Evolutionary conservation across 2,113 vertebrate species (phyloP), one percentile per base, ranked within the genome.

Genomic region (Psittacara wagleri): DNA sequence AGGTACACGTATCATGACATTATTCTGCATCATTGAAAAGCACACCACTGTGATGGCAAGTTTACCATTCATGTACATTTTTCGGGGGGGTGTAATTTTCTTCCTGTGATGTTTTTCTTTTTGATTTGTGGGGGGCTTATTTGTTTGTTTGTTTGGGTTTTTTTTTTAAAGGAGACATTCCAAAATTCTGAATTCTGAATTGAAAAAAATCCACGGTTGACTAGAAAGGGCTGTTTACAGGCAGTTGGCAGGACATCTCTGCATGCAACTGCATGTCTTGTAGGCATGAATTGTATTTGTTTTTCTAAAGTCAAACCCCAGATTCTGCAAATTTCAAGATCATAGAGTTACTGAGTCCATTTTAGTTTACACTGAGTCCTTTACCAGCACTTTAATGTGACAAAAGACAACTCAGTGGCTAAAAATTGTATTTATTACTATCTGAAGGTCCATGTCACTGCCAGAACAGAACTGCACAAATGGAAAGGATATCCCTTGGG

Each of bases 61-160:
- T 88, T 87, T 80, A 92, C 68, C 67, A 73, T 66, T 84, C 75
- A 11, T 67, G 67, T 92, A 44, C 44, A 63, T 94, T 96, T 94
- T 29, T 13, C 18, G 4, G 11, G 43, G 2, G 0, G 33, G 68
- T 78, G 89, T 24, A 6, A 7, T 72, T 72, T 82, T 77, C 19
- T 86, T n/a, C 39, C 19, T 55, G 3, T 57, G 11, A 14, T 74
- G 28, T 27, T 52, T 17, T 17, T 12, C 13, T 59, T n/a, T n/a
- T 59, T 59, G 57, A 35, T 59, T 59, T 59, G 33, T n/a, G 33
- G 57, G 57, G 33, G 9, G 57, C 22, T 59, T 15, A n/a, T 59
- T 23, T 59, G 33, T n/a, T n/a, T 52, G 52, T 17, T 54, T 59
- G 55, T 6, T 57, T 33, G 28, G 6, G 2, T 1, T 27, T 39